phyloP scores from a whole-genome alignment of 2,113 vertebrate genomes.

The Varanus salvator region DNA sequence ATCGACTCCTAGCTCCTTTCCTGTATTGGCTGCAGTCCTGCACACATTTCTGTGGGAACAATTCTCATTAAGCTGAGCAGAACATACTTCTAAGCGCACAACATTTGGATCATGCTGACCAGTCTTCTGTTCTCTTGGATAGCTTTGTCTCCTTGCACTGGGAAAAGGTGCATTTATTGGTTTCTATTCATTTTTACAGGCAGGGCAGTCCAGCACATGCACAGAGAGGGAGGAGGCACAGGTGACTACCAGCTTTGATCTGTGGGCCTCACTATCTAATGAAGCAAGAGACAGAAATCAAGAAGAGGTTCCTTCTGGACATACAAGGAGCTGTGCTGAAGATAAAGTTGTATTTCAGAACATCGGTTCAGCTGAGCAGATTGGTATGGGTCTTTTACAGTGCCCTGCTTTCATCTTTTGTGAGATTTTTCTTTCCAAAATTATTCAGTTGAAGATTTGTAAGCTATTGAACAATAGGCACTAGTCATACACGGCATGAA shows the following conservation, averaged over 20 bases:
- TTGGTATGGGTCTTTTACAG: constrained; percentile 40
- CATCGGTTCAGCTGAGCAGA: constrained; percentile 31
- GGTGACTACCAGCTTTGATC: constrained; percentile 50
- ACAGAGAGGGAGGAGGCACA: constrained; percentile 43
- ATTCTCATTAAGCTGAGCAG: not conserved
- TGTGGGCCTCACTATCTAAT: constrained; percentile 68
- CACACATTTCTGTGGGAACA: not conserved
- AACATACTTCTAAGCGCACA: not conserved
- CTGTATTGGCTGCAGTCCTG: not conserved
- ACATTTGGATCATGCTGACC: not conserved
- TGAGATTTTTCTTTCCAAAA: not conserved
- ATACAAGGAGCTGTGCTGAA: constrained; percentile 8
- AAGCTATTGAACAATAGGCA: not conserved
- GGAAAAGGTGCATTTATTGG: not conserved
- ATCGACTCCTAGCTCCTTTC: not conserved
- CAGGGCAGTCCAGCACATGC: not conserved
- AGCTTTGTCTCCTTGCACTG: not conserved
- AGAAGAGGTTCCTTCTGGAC: constrained; percentile 18
- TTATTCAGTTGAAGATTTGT: not conserved
- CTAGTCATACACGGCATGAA: no score
- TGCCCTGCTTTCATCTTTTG: constrained; percentile 4
- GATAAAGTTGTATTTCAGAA: constrained; percentile 32
- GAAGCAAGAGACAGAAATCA: constrained; percentile 58
- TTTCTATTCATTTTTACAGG: constrained; percentile 50
- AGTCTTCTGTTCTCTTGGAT: not conserved